Evolutionary conservation across 2,888 invertebrate genomes (phyloP).

Genomic region (Platerodrilus igneus): DNA sequence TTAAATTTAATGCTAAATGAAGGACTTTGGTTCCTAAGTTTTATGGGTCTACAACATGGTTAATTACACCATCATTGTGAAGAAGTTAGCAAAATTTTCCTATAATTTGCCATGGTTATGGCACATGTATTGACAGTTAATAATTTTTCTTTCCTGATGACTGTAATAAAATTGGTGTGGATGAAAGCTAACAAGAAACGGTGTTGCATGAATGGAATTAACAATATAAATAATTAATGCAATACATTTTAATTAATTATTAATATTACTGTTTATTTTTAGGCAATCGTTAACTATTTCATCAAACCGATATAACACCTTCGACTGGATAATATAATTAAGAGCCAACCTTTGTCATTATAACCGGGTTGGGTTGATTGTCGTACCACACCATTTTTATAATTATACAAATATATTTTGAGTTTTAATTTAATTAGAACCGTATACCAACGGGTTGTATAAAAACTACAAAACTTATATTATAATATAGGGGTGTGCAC

Average conservation of each 20-base stretch:
- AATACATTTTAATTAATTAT: no score
- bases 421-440: constrained; percentile 22
- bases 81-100: no score
- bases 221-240: no score
- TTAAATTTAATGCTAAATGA: no score
- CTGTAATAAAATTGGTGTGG: constrained; percentile 8
- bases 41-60: no score
- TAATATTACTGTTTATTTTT: constrained; percentile 43
- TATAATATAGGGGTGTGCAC: constrained; percentile 25
- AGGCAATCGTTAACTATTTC: constrained; percentile 45
- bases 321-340: constrained; percentile 39
- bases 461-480: constrained; percentile 22
- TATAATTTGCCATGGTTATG: no score
- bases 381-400: constrained; percentile 23
- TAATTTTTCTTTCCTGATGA: no score
- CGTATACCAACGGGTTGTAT: constrained; percentile 23
- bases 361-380: constrained; percentile 24
- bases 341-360: constrained; percentile 24
- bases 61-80: no score
- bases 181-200: constrained; percentile 32
- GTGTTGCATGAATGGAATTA: constrained; percentile 28
- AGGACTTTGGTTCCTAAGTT: no score
- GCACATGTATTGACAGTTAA: no score
- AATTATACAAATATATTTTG: constrained; percentile 21
- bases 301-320: constrained; percentile 33